A percentile compares a stretch with the other conserved stretches of the same genome.
phyloP scores from a whole-genome alignment of 1,140 invertebrate species.

The Chironomus tepperi region DNA sequence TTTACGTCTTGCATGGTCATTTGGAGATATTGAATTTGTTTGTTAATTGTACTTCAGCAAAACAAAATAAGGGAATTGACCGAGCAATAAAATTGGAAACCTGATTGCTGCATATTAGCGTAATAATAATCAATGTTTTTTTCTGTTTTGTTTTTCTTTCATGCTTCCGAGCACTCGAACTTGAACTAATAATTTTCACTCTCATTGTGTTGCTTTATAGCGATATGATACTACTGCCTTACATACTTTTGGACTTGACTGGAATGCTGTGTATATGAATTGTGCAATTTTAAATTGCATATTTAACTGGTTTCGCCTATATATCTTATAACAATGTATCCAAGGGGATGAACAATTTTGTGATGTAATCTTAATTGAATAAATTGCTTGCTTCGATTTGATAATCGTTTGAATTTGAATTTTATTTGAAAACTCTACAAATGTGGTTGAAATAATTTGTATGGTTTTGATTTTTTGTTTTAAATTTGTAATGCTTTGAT shows the following conservation, averaged over 20 bases:
- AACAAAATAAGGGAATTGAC: background rate
- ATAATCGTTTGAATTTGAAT: no score
- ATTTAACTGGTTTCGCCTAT: background rate
- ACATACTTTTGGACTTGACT: no score
- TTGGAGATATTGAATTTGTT: background rate
- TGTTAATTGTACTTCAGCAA: background rate
- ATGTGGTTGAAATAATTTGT: no score
- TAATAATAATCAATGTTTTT: background rate
- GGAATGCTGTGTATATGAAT: background rate
- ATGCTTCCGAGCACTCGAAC: background rate
- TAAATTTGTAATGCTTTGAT: no score
- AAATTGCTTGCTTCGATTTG: no score
- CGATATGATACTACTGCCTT: background rate
- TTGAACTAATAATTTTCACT: slow-evolving; percentile 14
- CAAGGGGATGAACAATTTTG: no score
- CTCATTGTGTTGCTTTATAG: background rate
- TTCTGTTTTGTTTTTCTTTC: background rate
- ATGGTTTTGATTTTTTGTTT: no score
- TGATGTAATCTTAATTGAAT: no score
- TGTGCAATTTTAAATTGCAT: background rate
- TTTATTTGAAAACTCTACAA: no score
- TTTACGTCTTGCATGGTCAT: background rate
- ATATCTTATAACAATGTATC: background rate
- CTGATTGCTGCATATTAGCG: background rate
- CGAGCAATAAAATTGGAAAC: background rate